Conservation (phyloP, 1,140 invertebrate genomes). For the Atopsyche davidsoni region DNA sequence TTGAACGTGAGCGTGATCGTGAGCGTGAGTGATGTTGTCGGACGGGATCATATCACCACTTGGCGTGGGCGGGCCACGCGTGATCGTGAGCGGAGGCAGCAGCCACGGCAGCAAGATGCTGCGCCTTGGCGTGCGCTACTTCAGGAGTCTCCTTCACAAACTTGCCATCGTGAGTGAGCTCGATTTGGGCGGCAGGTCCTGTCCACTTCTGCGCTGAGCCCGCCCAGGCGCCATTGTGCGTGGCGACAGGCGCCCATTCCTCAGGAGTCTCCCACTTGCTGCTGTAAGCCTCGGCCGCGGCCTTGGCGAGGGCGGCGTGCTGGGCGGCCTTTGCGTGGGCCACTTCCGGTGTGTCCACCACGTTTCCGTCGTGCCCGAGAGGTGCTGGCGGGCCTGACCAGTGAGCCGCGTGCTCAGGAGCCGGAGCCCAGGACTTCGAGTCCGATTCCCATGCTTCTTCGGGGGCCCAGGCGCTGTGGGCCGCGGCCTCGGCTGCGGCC, state of each 20-base stretch:
- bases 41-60: too few species aligned
- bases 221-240: constrained; percentile 9
- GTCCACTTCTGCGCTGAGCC: constrained; percentile 34
- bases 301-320: constrained; percentile 36
- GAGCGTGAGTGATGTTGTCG: too few species aligned
- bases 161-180: constrained; percentile 47
- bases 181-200: constrained; percentile 46
- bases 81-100: too few species aligned
- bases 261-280: constrained; percentile 3
- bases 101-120: constrained; percentile 41
- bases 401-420: constrained; percentile 8
- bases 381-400: constrained; percentile 27
- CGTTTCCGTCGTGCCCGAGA: constrained; percentile 36
- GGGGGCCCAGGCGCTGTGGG: constrained; percentile 12
- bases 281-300: constrained; percentile 1
- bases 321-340: constrained; percentile 44
- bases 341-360: constrained; percentile 45
- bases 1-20: too few species aligned
- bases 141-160: constrained; percentile 49
- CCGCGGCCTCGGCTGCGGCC: constrained; percentile 13
- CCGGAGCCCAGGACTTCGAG: too few species aligned
- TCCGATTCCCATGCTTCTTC: too few species aligned
- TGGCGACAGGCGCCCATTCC: too few species aligned
- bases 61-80: too few species aligned
- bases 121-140: constrained; percentile 43